A percentile compares a stretch with the other conserved stretches of the same genome.
Conservation (phyloP, 2,797 vertebrate genomes). For the Enteromius afrohamiltoni region DNA sequence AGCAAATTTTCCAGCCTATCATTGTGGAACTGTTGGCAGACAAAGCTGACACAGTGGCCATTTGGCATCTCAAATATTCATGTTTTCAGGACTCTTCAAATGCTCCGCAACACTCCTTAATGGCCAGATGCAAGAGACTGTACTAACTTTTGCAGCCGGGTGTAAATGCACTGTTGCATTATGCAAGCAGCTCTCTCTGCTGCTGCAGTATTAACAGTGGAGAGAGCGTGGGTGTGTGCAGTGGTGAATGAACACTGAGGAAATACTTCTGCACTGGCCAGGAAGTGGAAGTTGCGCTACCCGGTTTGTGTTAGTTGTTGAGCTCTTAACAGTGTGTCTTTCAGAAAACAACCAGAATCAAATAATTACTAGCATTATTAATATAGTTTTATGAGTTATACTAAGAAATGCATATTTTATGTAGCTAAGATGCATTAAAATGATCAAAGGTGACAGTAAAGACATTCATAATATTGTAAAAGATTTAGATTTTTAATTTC, state of each 20-base stretch:
- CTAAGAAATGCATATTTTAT: background rate
- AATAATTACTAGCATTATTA: background rate
- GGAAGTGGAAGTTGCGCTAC: background rate
- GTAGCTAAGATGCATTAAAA: background rate
- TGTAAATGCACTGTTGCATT: slow-evolving; percentile 43
- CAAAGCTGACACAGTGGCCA: background rate
- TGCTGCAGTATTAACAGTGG: background rate
- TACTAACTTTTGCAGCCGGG: background rate
- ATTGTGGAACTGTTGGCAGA: slow-evolving; percentile 47
- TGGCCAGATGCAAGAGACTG: background rate
- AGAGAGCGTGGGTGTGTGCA: background rate
- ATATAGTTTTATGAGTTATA: background rate
- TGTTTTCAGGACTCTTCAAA: slow-evolving; percentile 47
- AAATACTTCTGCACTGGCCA: background rate
- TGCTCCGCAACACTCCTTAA: slow-evolving; percentile 29
- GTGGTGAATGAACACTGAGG: background rate
- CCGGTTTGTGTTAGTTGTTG: background rate
- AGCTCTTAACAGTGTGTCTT: background rate
- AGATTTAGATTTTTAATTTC: background rate
- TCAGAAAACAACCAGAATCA: background rate
- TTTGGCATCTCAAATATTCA: slow-evolving; percentile 59
- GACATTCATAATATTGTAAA: background rate
- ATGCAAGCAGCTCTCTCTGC: slow-evolving; percentile 6
- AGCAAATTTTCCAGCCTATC: slow-evolving; percentile 30
- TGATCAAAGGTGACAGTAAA: background rate